Percentiles rank a stretch among this genome's conserved stretches.
Evolutionary conservation across 2,113 vertebrate species (phyloP).

Genomic region (Hippoglossus stenolepis): DNA sequence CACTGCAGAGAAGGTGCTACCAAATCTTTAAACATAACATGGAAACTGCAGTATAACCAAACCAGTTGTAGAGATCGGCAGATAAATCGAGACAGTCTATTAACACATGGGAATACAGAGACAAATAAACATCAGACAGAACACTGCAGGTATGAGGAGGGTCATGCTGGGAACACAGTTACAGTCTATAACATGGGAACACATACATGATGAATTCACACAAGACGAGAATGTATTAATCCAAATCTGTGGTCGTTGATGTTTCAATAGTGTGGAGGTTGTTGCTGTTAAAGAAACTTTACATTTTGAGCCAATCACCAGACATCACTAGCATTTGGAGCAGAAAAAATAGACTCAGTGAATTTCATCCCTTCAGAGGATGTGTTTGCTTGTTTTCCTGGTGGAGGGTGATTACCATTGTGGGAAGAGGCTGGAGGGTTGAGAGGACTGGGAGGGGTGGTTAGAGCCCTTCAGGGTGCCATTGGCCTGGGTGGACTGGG

Average conservation of each 20-base stretch:
- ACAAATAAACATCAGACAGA: constrained; percentile 36
- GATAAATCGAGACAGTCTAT: background rate
- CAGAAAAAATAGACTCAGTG: constrained; percentile 24
- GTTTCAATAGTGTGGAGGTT: constrained; percentile 2
- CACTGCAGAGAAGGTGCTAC: background rate
- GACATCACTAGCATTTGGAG: constrained; percentile 30
- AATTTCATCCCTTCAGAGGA: constrained; percentile 40
- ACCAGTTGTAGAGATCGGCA: constrained; percentile 12
- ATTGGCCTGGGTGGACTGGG: constrained; percentile 94
- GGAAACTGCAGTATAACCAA: background rate
- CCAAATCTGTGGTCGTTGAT: background rate
- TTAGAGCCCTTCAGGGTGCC: constrained; percentile 95
- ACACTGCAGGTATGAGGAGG: constrained; percentile 61
- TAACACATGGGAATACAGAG: constrained; percentile 35
- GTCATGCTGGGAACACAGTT: constrained; percentile 73
- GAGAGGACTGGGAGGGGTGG: constrained; percentile 89
- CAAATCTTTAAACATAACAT: background rate
- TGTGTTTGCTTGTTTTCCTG: constrained; percentile 40
- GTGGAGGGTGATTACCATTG: constrained; percentile 90
- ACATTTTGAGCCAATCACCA: constrained; percentile 20
- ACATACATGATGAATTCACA: constrained; percentile 55
- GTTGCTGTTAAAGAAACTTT: background rate
- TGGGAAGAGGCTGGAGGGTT: constrained; percentile 89
- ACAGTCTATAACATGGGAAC: constrained; percentile 54
- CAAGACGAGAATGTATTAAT: constrained; percentile 25